Evolutionary conservation across 2,888 invertebrate species (phyloP), one percentile per base, ranked within the genome.

Genomic region (Dolichomitus sp.): DNA sequence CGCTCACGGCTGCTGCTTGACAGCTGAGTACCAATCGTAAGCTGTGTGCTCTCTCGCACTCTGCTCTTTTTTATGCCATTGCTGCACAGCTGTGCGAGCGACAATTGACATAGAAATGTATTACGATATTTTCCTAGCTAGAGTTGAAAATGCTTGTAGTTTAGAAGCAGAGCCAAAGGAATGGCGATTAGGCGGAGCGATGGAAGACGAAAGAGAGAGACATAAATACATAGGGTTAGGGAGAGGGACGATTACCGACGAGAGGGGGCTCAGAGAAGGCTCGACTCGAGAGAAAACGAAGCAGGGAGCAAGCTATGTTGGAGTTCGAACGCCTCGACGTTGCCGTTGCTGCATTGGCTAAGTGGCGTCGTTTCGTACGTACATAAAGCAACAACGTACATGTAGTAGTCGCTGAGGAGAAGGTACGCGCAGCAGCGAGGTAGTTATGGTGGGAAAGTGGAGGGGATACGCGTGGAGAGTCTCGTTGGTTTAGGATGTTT

Each of bases 391-490:
- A 19, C 23, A 19, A 27, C 12, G 23, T 14, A 7, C 17, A 17
- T 37, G 6, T 14, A 30, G 40, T 52, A 12, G 73, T 37, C 7
- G 6, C 33, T 11, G 40, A 27, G 50, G 54, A 40, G 66, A 27
- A 40, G 30, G 73, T 48, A 59, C 65, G 9, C 68, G 23, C n/a
- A 54, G 23, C 50, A 42, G 57, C 30, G 37, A 6, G 6, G 48
- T 12, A 52, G 27, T 30, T 68, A 45, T 6, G 45, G 42, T 23
- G 37, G 66, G 48, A 54, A 54, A 52, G 27, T 68, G 61, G 82
- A 73, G 85, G 72, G 81, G 82, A 72, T 42, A 33, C 69, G 52
- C 11, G 89, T 84, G 87, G 89, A 89, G 83, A 42, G 83, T 89
- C 88, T 87, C 33, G 69, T 23, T 57, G 75, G 85, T 86, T 86